Percentiles rank a stretch among this genome's conserved stretches.
These are phyloP conservation scores for Caenorhabditis drosophilae DNA, from an alignment of 2,888 invertebrate genomes.

Conservation along the genomic window DNA sequence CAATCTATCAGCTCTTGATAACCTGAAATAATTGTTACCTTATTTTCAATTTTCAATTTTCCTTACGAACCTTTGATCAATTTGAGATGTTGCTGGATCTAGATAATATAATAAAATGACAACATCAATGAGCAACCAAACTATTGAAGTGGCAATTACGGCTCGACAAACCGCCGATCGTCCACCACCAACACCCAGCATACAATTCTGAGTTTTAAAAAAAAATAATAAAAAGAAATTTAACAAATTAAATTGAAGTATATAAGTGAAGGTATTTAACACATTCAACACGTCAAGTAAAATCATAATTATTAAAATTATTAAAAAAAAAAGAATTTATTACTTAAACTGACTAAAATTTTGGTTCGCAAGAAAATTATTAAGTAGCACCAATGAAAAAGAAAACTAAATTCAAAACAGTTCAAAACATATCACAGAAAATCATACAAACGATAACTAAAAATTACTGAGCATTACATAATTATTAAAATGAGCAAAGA, in stretches of 20 bases:
- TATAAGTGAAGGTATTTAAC: background rate
- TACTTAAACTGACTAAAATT: no score
- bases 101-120: conserved; percentile 66
- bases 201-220: background rate
- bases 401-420: no score
- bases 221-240: background rate
- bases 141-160: conserved; percentile 65
- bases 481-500: background rate
- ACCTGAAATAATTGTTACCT: background rate
- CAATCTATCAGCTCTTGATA: conserved; percentile 1
- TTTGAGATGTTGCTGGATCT: conserved; percentile 46
- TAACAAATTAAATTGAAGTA: no score
- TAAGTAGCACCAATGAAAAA: conserved; percentile 16
- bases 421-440: no score
- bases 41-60: background rate
- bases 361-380: conserved; percentile 7
- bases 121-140: conserved; percentile 66
- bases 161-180: conserved; percentile 67
- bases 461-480: conserved; percentile 17
- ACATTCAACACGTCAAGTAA: background rate
- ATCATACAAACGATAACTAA: conserved; percentile 8
- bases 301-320: background rate
- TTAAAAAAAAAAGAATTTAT: no score
- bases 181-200: conserved; percentile 32
- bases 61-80: conserved; percentile 14